Percentiles rank a stretch among this genome's conserved stretches.
These are phyloP conservation scores for Podarcis cretensis DNA, from an alignment of 2,113 vertebrate genomes.

Conservation along the genomic window DNA sequence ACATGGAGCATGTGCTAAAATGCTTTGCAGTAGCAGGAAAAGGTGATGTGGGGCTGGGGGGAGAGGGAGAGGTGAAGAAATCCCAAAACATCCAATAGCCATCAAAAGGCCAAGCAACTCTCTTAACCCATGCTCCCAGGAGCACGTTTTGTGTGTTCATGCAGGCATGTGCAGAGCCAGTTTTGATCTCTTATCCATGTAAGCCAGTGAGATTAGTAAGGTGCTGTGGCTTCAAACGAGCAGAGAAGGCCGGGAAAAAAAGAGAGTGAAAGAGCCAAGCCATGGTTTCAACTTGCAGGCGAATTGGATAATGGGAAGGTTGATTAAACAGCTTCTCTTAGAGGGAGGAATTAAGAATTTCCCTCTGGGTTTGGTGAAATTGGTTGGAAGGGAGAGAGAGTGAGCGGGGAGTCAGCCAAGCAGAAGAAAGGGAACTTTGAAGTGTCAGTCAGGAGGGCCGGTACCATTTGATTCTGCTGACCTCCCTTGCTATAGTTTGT, in stretches of 20 bases:
- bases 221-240: not conserved
- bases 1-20: not conserved
- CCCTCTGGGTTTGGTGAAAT: conserved; percentile 66
- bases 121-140: not conserved
- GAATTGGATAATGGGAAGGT: conserved; percentile 52
- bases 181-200: accelerated
- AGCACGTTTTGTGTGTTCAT: accelerated
- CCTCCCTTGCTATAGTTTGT: conserved; percentile 60
- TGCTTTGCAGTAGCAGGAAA: conserved; percentile 11
- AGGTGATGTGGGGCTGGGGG: not conserved
- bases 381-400: conserved; percentile 62
- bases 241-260: not conserved
- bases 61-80: not conserved
- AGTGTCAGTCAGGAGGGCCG: conserved; percentile 47
- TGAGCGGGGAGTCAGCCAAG: not conserved
- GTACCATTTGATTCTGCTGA: conserved; percentile 64
- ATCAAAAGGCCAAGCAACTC: conserved; percentile 3
- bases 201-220: not conserved
- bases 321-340: conserved; percentile 67
- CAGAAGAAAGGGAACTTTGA: conserved; percentile 50
- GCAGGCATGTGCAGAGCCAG: not conserved
- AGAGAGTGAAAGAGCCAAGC: not conserved
- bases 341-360: conserved; percentile 70
- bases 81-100: conserved; percentile 17
- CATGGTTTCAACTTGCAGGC: not conserved